Conservation (phyloP, 2,888 invertebrate genomes). For the Ichneumoninae sp. region DNA sequence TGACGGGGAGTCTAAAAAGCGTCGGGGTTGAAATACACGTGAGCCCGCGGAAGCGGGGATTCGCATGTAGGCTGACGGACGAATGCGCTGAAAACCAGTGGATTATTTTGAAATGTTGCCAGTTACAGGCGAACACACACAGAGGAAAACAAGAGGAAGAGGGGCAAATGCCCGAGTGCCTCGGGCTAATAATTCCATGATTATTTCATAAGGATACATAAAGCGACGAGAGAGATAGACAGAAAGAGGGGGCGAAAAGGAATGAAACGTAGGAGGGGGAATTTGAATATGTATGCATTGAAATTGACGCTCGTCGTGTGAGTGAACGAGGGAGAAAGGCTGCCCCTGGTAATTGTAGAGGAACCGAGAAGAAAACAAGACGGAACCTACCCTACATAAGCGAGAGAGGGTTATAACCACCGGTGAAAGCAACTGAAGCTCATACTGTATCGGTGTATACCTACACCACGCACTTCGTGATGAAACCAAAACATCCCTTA, state of each 20-base stretch:
- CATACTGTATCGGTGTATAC: slow-evolving; percentile 8
- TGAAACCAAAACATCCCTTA: slow-evolving; percentile 83
- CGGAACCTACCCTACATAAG: slow-evolving; percentile 25
- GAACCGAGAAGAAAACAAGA: slow-evolving; percentile 47
- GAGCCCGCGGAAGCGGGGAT: slow-evolving; percentile 9
- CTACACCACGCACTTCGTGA: slow-evolving; percentile 72
- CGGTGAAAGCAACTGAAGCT: not conserved
- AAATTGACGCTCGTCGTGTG: slow-evolving; percentile 79
- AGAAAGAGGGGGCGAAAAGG: slow-evolving; percentile 33
- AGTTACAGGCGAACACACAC: slow-evolving; percentile 29
- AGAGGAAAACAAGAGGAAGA: slow-evolving; percentile 28
- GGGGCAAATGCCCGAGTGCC: slow-evolving; percentile 67
- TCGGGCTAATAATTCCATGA: slow-evolving; percentile 81
- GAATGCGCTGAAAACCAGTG: slow-evolving; percentile 42
- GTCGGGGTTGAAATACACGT: not conserved
- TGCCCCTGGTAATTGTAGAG: slow-evolving; percentile 56
- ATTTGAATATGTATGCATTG: slow-evolving; percentile 82
- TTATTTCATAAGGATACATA: slow-evolving; percentile 80
- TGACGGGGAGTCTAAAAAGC: slow-evolving; percentile 11
- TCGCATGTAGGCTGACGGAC: slow-evolving; percentile 29
- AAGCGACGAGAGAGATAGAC: slow-evolving; percentile 52
- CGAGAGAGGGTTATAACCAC: slow-evolving; percentile 3
- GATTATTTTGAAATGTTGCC: slow-evolving; percentile 58
- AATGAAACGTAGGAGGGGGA: slow-evolving; percentile 24
- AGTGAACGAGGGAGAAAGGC: slow-evolving; percentile 47